A percentile compares a stretch with the other conserved stretches of the same genome.
Evolutionary conservation across 2,797 vertebrate species (phyloP).

Genomic region (Sebastiscus tertius): DNA sequence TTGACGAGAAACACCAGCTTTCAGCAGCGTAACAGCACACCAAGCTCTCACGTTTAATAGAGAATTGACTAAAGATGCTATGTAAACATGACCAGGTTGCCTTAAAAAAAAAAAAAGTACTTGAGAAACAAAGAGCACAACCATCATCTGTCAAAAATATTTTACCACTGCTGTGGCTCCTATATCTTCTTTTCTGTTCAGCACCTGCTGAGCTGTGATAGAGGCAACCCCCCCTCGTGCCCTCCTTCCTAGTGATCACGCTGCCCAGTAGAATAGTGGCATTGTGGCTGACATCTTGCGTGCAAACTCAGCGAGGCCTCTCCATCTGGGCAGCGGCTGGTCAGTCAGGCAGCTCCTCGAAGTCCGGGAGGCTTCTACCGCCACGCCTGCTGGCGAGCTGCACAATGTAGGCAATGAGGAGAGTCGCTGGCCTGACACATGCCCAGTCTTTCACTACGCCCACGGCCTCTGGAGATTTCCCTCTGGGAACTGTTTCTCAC

Average conservation of each 20-base stretch:
- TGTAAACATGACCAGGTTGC: background rate
- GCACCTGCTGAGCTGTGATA: conserved; percentile 38
- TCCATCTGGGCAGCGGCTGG: conserved; percentile 73
- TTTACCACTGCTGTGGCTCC: background rate
- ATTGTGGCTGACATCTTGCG: conserved; percentile 67
- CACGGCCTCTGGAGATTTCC: conserved; percentile 24
- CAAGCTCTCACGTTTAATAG: background rate
- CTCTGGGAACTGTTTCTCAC: conserved; percentile 25
- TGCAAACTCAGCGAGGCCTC: conserved; percentile 43
- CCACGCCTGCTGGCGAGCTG: conserved; percentile 53
- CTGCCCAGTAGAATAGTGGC: conserved; percentile 62
- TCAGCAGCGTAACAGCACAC: background rate
- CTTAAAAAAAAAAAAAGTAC: too few relatives aligned
- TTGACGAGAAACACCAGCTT: background rate
- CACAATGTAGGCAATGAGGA: conserved; percentile 51
- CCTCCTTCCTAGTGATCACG: conserved; percentile 16
- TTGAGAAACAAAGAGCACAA: background rate
- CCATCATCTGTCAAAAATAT: background rate
- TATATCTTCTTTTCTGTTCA: background rate
- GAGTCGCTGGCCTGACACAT: conserved; percentile 44
- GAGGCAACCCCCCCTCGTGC: background rate
- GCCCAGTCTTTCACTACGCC: conserved; percentile 40
- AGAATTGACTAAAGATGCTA: background rate
- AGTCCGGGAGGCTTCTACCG: conserved; percentile 25
- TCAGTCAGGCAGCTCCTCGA: conserved; percentile 61